Evolutionary conservation across 2,888 invertebrate species (phyloP).

Genomic region (Hoplodrina blanda): DNA sequence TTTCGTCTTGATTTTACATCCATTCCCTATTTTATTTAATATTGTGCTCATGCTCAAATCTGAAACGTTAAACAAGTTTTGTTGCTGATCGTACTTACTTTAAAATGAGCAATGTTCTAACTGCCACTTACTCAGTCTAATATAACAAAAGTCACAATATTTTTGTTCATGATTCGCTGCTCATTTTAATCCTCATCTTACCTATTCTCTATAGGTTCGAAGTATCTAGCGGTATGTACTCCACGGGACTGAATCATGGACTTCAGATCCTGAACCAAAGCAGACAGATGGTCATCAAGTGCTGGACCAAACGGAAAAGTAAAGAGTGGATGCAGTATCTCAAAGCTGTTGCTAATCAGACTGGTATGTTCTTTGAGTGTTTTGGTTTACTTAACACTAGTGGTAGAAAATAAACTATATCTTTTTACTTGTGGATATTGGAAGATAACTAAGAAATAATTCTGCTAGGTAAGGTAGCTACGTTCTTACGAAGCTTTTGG

Average conservation of each 20-base stretch:
- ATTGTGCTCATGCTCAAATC: too few species aligned
- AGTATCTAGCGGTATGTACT: conserved; percentile 96
- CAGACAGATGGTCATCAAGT: conserved; percentile 96
- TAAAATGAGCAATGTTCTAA: too few species aligned
- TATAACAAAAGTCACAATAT: background rate
- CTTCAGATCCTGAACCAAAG: conserved; percentile 96
- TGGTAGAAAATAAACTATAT: background rate
- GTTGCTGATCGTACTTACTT: too few species aligned
- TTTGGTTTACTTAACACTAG: background rate
- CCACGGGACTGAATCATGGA: conserved; percentile 97
- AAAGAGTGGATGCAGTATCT: conserved; percentile 96
- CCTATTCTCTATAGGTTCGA: conserved; percentile 91
- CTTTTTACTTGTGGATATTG: background rate
- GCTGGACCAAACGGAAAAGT: conserved; percentile 96
- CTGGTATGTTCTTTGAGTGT: conserved; percentile 85
- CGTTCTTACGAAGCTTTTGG: too few species aligned
- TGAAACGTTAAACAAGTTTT: too few species aligned
- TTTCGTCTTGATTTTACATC: too few species aligned
- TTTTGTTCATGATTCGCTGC: background rate
- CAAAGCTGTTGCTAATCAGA: conserved; percentile 92
- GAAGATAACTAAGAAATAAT: too few species aligned
- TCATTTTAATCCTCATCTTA: background rate
- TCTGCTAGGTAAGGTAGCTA: too few species aligned
- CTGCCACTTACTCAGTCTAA: too few species aligned
- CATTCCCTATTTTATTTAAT: too few species aligned